Evolutionary conservation across 2,797 vertebrate genomes (phyloP), one percentile per base, ranked within the genome.

Genomic region (Hyperoplus lanceolatus): DNA sequence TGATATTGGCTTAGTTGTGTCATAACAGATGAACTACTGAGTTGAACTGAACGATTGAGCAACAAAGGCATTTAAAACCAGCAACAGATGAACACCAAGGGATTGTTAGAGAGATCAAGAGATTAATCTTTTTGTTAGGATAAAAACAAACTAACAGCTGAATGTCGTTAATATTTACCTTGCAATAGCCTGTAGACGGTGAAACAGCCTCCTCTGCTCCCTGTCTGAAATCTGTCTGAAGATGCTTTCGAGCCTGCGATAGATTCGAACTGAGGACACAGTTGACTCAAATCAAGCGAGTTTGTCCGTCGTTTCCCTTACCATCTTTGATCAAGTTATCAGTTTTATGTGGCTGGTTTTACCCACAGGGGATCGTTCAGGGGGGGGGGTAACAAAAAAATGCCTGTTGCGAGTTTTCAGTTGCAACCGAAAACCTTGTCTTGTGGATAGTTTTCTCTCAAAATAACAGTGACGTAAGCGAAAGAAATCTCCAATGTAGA

Each of bases 351-450:
- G 41, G 3, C 16, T 66, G 61, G 3, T 43, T 46, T 15, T 38
- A 43, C 73, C 82, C 59, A 45, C 53, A 6, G 62, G 70, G 63
- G 64, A 16, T 78, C 68, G 80, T 87, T 82, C n/a, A 50, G 4
- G 61, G 45, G 6, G 4, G 29, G 29, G 29, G 29, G 29, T 29
- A 29, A 29, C 29, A 29, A 29, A 29, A 3, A 29, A 8, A 42
- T 8, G 43, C 41, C 54, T 74, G 55, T 63, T 73, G 62, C 49
- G 54, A 68, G 85, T 86, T 84, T 80, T 87, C 81, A 81, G 45
- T 56, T 7, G 53, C 5, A 46, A 21, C 55, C 3, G 62, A 85
- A 89, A 92, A 90, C 82, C 68, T 75, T 60, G 86, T 90, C 88
- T 50, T 72, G 66, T n/a, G 12, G 61, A 18, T 49, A 10, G 15